phyloP scores from a whole-genome alignment of 2,888 invertebrate species.

The Nemotelus nigrinus region DNA sequence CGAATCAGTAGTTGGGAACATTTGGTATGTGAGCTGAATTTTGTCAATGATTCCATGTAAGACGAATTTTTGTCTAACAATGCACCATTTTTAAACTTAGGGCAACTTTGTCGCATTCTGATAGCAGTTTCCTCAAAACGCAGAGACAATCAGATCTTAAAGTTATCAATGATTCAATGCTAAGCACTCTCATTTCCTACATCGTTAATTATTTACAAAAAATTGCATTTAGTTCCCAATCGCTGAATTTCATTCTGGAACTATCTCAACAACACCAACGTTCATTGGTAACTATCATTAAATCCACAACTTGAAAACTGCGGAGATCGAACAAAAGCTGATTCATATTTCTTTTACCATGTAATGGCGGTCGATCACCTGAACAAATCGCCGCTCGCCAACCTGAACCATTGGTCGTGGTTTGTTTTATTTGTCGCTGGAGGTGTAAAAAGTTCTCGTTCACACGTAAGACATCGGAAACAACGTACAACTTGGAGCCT shows the following conservation, averaged over 20 bases:
- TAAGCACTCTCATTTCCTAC: too few relatives aligned
- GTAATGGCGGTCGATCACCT: constrained; percentile 12
- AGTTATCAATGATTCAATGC: too few relatives aligned
- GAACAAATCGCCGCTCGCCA: background rate
- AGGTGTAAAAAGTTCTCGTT: constrained; percentile 8
- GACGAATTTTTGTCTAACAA: too few relatives aligned
- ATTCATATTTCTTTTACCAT: constrained; percentile 11
- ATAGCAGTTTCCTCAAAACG: too few relatives aligned
- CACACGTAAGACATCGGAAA: constrained; percentile 23
- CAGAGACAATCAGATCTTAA: too few relatives aligned
- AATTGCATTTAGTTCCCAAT: too few relatives aligned
- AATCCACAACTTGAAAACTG: background rate
- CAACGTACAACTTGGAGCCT: background rate
- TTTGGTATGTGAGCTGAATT: too few relatives aligned
- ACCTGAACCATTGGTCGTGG: constrained; percentile 6
- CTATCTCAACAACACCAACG: background rate
- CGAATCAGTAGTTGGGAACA: too few relatives aligned
- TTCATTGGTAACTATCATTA: background rate
- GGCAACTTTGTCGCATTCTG: too few relatives aligned
- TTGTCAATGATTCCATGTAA: too few relatives aligned
- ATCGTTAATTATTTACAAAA: too few relatives aligned
- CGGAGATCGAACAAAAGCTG: constrained; percentile 5
- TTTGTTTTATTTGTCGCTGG: background rate
- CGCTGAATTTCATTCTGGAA: background rate
- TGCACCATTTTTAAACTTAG: too few relatives aligned